Base-by-base conservation (phyloP, 1,140 invertebrate species). In the Neocloeon triangulifer region DNA sequence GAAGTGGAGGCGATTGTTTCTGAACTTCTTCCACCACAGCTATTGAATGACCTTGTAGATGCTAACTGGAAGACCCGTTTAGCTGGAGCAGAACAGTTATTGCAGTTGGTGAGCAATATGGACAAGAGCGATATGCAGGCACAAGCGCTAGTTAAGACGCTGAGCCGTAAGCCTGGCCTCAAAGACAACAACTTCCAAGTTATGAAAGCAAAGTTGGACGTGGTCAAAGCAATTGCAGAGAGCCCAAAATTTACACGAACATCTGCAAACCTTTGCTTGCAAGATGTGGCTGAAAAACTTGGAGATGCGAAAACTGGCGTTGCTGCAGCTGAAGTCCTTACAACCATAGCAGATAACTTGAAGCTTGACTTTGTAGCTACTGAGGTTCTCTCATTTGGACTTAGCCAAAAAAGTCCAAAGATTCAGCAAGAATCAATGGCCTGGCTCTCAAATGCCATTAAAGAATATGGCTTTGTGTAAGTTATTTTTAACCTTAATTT, bases 131-230 rank as follows among this genome's bases (percentile, higher is more conserved):
- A 73, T 27, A 62, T 76, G 4, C 64, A 68, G 1, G 64, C 70
- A 2, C 85, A 91, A 55, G 62, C 76, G 4, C 48, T 88, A 23
- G 61, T 85, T 6, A 62, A 72, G 32, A 64, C 62, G 4, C 43
- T 92, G 8, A 69, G 66, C 33, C 84, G 74, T 41, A 91, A 88
- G 50, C 84, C 86, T 1, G 86, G 86, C 4, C 62, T 91, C 0
- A 89, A 85, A 45, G 86, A 92, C 42, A 89, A 73, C 31, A 91
- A 92, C 53, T 84, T 89, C 37, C 84, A 91, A 62, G 81, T 88
- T 8, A 52, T 88, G n/a, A 86, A 86, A 49, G 53, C 73, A 2
- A 69, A 74, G 40, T 47, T 92, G 7, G 82, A 89, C 39, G 61
- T 73, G 8, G 59, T 88, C 5, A 73, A 75, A 42, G 62, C 64